phyloP scores from a whole-genome alignment of 1,140 invertebrate species.

The Campoletis sonorensis region DNA sequence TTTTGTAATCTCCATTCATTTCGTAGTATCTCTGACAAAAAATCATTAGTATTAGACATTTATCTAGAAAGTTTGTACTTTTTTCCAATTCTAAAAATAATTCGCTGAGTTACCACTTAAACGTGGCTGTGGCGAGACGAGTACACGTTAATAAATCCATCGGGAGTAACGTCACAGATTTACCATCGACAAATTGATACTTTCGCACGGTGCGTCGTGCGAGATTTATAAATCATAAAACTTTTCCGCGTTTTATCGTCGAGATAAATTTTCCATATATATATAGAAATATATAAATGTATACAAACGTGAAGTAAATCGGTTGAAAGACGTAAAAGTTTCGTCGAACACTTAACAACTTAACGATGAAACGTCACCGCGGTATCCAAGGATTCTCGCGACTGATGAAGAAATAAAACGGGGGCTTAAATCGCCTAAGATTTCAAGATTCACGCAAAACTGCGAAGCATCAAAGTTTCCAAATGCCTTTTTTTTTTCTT shows the following conservation, averaged over 20 bases:
- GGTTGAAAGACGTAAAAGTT: neutral
- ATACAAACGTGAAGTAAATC: neutral
- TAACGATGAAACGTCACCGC: neutral
- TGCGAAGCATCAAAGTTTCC: too few relatives aligned
- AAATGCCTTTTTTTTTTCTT: too few relatives aligned
- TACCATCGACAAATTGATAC: constrained; percentile 10
- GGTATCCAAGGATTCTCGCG: neutral
- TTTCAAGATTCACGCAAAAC: too few relatives aligned
- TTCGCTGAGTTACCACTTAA: too few relatives aligned
- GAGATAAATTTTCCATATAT: neutral
- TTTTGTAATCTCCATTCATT: too few relatives aligned
- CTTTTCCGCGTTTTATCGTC: neutral
- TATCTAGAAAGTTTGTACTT: too few relatives aligned
- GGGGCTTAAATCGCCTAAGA: too few relatives aligned
- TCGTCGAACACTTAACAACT: neutral
- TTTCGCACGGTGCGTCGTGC: neutral
- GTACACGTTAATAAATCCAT: neutral
- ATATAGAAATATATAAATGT: too few relatives aligned
- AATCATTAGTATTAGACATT: too few relatives aligned
- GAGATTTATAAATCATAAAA: constrained; percentile 4
- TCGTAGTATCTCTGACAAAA: too few relatives aligned
- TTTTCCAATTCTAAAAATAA: too few relatives aligned
- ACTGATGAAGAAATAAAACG: neutral
- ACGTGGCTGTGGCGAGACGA: too few relatives aligned
- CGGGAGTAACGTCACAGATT: neutral